Base-by-base conservation (phyloP, 2,888 invertebrate genomes). In the Arge pagana region DNA sequence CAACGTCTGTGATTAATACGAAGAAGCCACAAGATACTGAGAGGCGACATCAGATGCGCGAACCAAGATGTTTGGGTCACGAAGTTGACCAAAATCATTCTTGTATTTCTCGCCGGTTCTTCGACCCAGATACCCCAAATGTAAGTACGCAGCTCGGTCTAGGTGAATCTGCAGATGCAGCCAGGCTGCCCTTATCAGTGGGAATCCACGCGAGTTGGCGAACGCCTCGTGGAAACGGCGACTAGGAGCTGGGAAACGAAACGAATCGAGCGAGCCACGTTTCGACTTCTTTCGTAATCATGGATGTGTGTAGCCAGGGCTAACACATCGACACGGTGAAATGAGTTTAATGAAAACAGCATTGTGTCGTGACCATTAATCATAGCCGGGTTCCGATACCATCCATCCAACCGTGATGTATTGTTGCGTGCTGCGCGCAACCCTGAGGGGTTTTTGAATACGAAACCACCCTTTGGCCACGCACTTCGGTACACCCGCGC, bases 331-430 rank as follows among this genome's bases (percentile, higher is more conserved):
- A 37, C 35, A 48, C 31, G 55, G 56, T 72, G 72, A 74, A 75
- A 75, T 72, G 72, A 74, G 71, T 74, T 74, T 74, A 76, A 75
- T 75, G 74, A 75, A 76, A 76, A 75, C 71, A 70, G 71, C 68
- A 76, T 76, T 76, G 74, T 76, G 66, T 62, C 57, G 48, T 48
- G 66, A 72, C 68, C 75, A 76, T 75, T 75, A 76, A 76, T 76
- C 75, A 76, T 72, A 66, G 66, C 62, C 61, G 62, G 66, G 66
- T 68, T 68, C 69, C 68, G 71, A 75, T 74, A 74, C 68, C 67
- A 66, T 63, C 67, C 65, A 66, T 68, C 70, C 68, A 63, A 69
- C 66, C 63, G 63, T 68, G 70, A 73, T 71, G 65, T 70, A 71
- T 73, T 68, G 66, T 59, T 60, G 66, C 65, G 65, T 64, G 60